A percentile compares a stretch with the other conserved stretches of the same genome.
These are phyloP conservation scores for Drosophila sp. DNA, from an alignment of 1,140 invertebrate species.

Conservation along the genomic window DNA sequence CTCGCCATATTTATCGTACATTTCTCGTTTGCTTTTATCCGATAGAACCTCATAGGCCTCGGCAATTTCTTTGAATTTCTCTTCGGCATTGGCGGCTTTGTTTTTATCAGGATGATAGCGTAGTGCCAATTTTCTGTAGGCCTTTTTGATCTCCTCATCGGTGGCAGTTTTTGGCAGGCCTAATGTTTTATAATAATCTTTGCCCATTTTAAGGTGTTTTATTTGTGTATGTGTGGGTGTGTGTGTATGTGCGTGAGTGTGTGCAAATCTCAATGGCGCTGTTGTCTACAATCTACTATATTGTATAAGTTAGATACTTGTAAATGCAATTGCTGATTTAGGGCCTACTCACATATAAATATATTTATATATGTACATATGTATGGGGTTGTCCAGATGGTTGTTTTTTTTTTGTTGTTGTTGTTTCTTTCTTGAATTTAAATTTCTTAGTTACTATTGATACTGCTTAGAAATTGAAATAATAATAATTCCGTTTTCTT, in stretches of 20 bases:
- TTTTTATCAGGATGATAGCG: conserved; percentile 99
- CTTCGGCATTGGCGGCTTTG: conserved; percentile 96
- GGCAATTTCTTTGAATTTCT: conserved; percentile 98
- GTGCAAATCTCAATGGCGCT: conserved; percentile 10
- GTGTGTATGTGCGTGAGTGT: conserved; percentile 16
- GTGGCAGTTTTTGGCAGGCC: conserved; percentile 93
- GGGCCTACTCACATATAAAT: conserved; percentile 48
- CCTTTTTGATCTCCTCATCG: conserved; percentile 99
- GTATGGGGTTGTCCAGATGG: conserved; percentile 24
- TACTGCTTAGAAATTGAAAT: conserved; percentile 56
- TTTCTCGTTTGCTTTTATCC: conserved; percentile 96
- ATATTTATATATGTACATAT: conserved; percentile 27
- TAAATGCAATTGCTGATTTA: not conserved
- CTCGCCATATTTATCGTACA: conserved; percentile 98
- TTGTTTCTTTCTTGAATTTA: not conserved
- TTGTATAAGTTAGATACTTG: not conserved
- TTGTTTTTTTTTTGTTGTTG: not conserved
- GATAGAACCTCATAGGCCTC: conserved; percentile 99
- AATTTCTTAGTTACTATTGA: conserved; percentile 65
- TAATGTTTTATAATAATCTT: conserved; percentile 98
- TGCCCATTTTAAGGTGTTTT: conserved; percentile 90
- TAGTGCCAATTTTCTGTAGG: conserved; percentile 97
- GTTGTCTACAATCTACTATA: conserved; percentile 6
- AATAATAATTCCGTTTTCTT: conserved; percentile 33
- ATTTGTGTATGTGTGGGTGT: conserved; percentile 37